Evolutionary conservation across 2,888 invertebrate genomes (phyloP).

Genomic region (Heterodera filipjevi): DNA sequence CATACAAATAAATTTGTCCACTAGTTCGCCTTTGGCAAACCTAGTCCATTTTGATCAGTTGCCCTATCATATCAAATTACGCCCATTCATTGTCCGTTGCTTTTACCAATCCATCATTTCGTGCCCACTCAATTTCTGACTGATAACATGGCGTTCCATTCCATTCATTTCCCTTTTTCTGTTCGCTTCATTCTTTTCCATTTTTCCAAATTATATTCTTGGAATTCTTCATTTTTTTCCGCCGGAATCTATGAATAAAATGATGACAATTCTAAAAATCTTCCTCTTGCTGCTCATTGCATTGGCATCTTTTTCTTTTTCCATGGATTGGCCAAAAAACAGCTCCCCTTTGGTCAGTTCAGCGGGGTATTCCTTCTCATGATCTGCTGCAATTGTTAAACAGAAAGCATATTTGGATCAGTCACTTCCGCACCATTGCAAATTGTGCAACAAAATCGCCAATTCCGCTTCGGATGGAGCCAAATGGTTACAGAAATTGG

Average conservation of each 20-base stretch:
- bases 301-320: background rate
- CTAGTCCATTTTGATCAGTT: too few relatives aligned
- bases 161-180: too few relatives aligned
- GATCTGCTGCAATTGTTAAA: background rate
- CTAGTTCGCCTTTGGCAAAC: too few relatives aligned
- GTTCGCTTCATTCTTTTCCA: too few relatives aligned
- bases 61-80: too few relatives aligned
- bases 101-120: too few relatives aligned
- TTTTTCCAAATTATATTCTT: too few relatives aligned
- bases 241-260: background rate
- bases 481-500: background rate
- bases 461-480: background rate
- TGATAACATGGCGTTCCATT: too few relatives aligned
- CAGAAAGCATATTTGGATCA: background rate
- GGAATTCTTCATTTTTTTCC: too few relatives aligned
- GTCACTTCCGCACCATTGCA: background rate
- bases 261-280: background rate
- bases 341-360: background rate
- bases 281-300: background rate
- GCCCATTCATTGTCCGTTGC: too few relatives aligned
- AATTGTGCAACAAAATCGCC: slow-evolving; percentile 7
- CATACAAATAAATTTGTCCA: too few relatives aligned
- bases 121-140: too few relatives aligned
- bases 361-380: background rate
- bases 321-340: background rate